A percentile compares a stretch with the other conserved stretches of the same genome.
These are phyloP conservation scores for Polypterus bichir DNA, from an alignment of 2,113 vertebrate genomes.

Conservation along the genomic window DNA sequence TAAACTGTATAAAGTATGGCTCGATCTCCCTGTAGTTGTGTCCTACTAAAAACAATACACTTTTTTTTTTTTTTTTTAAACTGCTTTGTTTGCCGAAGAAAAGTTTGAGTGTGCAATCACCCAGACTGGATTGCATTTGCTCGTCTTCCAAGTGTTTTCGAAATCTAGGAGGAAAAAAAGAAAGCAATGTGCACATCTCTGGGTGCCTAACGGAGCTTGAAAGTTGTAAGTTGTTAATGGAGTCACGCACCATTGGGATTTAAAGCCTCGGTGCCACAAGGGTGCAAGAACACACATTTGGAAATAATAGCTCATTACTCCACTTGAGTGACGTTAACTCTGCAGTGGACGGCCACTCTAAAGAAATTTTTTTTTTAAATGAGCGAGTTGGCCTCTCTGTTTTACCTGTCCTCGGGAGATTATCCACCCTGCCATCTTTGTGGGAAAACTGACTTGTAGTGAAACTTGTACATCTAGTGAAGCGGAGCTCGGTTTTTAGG, in stretches of 20 bases:
- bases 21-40: too few species aligned
- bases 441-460: too few species aligned
- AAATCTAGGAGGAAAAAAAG: conserved; percentile 6
- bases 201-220: conserved; percentile 18
- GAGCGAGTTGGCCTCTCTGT: too few species aligned
- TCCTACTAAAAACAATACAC: too few species aligned
- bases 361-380: too few species aligned
- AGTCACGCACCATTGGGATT: conserved; percentile 20
- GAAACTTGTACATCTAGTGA: too few species aligned
- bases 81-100: conserved; percentile 17
- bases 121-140: conserved; percentile 16
- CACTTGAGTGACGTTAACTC: conserved; percentile 21
- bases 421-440: too few species aligned
- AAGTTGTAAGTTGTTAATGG: conserved; percentile 26
- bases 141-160: conserved; percentile 15
- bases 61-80: conserved; percentile 2
- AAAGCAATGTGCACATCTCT: conserved; percentile 22
- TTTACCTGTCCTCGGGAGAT: too few species aligned
- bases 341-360: background rate
- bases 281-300: conserved; percentile 25
- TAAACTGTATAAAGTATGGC: too few species aligned
- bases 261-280: conserved; percentile 21
- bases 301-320: conserved; percentile 31
- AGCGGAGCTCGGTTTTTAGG: too few species aligned
- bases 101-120: conserved; percentile 12